A percentile compares a stretch with the other conserved stretches of the same genome.
Conservation (phyloP, 2,888 invertebrate genomes). For the Gibbula magus region DNA sequence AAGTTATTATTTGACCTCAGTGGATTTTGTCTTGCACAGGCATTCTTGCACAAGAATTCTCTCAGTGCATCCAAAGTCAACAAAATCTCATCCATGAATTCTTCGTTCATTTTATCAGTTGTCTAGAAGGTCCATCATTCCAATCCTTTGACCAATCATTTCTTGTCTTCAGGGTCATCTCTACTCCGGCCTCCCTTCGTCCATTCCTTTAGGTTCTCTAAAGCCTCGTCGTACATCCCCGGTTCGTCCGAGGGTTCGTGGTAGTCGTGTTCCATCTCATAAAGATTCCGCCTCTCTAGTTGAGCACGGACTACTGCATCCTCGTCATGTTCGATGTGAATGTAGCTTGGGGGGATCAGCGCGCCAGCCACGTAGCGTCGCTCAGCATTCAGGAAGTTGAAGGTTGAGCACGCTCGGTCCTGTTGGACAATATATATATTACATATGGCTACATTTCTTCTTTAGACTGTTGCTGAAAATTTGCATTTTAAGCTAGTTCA, state of each 20-base stretch:
- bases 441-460: background rate
- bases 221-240: constrained; percentile 18
- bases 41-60: too few relatives aligned
- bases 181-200: too few relatives aligned
- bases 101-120: too few relatives aligned
- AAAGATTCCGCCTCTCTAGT: constrained; percentile 15
- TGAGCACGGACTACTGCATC: constrained; percentile 12
- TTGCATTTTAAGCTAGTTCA: too few relatives aligned
- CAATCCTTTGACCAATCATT: too few relatives aligned
- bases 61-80: too few relatives aligned
- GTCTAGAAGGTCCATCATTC: too few relatives aligned
- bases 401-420: constrained; percentile 90
- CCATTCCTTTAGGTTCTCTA: background rate
- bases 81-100: too few relatives aligned
- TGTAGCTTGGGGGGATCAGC: constrained; percentile 76
- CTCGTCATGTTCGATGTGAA: constrained; percentile 26
- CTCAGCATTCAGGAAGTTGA: constrained; percentile 93
- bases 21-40: too few relatives aligned
- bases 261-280: constrained; percentile 17
- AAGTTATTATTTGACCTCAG: too few relatives aligned
- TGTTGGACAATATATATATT: too few relatives aligned
- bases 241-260: background rate
- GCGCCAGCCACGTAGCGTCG: constrained; percentile 81
- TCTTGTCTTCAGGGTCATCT: too few relatives aligned
- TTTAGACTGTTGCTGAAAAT: background rate